These are phyloP conservation scores for Salvelinus namaycush DNA, from an alignment of 2,113 vertebrate species.

Conservation along the genomic window DNA sequence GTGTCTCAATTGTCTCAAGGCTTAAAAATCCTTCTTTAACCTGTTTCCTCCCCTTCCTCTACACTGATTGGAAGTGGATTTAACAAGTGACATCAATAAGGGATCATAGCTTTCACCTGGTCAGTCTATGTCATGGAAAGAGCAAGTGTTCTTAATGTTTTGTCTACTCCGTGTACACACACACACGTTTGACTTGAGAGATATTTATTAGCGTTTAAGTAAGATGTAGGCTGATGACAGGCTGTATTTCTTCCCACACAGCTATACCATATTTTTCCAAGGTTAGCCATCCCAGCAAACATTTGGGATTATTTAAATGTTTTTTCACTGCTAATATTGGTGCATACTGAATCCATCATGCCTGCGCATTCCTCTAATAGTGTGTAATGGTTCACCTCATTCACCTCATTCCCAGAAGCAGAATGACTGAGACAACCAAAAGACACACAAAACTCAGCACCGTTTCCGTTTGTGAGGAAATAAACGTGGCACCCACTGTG, in stretches of 20 bases:
- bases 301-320: not conserved
- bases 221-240: not conserved
- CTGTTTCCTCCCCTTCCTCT: too few relatives aligned
- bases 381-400: not conserved
- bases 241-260: not conserved
- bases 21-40: too few relatives aligned
- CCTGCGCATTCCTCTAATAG: not conserved
- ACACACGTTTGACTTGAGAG: conserved; percentile 1
- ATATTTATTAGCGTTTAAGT: not conserved
- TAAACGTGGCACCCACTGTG: not conserved
- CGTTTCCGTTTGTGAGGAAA: not conserved
- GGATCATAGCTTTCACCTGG: too few relatives aligned
- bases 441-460: not conserved
- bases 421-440: not conserved
- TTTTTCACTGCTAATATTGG: not conserved
- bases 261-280: not conserved
- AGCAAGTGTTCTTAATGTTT: too few relatives aligned
- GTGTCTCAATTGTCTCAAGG: too few relatives aligned
- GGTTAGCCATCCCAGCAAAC: not conserved
- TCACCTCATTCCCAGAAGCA: not conserved
- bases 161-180: not conserved
- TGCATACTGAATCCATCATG: not conserved
- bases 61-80: too few relatives aligned
- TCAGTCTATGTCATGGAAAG: too few relatives aligned
- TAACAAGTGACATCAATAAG: too few relatives aligned